These are phyloP conservation scores for Petrolisthes cinctipes DNA, from an alignment of 2,888 invertebrate genomes.

Conservation along the genomic window DNA sequence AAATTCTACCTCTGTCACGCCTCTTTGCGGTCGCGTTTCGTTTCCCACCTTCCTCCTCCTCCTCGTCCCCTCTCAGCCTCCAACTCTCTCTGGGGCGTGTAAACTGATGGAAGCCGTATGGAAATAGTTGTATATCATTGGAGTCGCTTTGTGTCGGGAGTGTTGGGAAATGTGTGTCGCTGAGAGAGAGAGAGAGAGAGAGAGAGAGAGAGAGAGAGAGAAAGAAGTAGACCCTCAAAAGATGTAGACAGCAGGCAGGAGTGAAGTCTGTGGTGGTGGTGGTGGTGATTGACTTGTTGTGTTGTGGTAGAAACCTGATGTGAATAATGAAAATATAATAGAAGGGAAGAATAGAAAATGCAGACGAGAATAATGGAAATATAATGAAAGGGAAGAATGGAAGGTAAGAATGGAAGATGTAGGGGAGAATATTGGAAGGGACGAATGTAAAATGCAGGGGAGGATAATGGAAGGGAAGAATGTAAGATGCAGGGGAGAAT, in stretches of 20 bases:
- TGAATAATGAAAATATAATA: background rate
- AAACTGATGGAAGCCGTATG: slow-evolving; percentile 36
- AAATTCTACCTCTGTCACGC: slow-evolving; percentile 30
- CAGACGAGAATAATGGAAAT: background rate
- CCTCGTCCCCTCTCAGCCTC: background rate
- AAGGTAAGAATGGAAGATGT: background rate
- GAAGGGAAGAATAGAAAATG: too few species aligned
- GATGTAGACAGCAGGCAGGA: slow-evolving; percentile 2
- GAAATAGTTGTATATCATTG: slow-evolving; percentile 29
- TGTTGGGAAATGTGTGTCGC: background rate
- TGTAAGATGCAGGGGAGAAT: too few species aligned
- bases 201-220: background rate
- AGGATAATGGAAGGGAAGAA: too few species aligned
- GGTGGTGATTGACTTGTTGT: background rate
- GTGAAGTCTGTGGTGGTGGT: background rate
- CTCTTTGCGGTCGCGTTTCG: slow-evolving; percentile 26
- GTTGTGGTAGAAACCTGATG: too few species aligned
- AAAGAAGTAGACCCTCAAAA: background rate
- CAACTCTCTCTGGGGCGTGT: background rate
- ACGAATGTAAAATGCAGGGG: too few species aligned
- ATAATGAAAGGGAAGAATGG: background rate
- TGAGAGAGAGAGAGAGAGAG: background rate
- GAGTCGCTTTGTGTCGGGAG: slow-evolving; percentile 30
- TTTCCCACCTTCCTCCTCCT: slow-evolving; percentile 7
- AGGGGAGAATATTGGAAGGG: too few species aligned